Evolutionary conservation across 2,888 invertebrate genomes (phyloP), one percentile per base, ranked within the genome.

Genomic region (Macrophya alboannulata): DNA sequence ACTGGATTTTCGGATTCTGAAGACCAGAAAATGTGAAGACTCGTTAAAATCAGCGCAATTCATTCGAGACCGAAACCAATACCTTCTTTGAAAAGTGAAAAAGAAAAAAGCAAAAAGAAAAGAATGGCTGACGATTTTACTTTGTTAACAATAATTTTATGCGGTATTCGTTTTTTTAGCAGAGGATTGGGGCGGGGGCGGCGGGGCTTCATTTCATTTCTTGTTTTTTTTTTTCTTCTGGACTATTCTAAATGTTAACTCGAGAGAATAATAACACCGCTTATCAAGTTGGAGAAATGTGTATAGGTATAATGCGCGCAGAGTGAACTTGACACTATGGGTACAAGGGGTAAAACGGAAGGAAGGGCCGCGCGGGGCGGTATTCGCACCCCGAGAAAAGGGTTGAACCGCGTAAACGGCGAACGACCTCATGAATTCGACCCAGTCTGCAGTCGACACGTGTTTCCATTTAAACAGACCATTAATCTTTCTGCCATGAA

Each of bases 401-500:
- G 72, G 72, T 74, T 74, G 72, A 74, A 74, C 72, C 72, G 45
- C 21, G 25, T 45, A 45, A 43, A 45, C 72, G 43, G 72, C 43
- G 45, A 25, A 74, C 45, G 72, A 74, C 72, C 72, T 74, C 72
- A 74, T 74, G 72, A 74, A 74, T 74, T 74, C 21, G 72, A 74
- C 72, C 72, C 45, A 74, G 72, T 74, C 72, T 74, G 72, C 72
- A 43, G 72, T 74, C 72, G 72, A 74, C 72, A 74, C 45, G 72
- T 74, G 72, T 74, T 74, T 74, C 72, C 72, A 25, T 74, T 74
- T 40, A 74, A 74, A 74, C 72, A 74, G 45, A 74, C 72, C 72
- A 74, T 74, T 43, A 74, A 74, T 74, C 72, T 45, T 74, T 45
- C 40, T n/a, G n/a, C 9, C 45, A 21, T 74, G n/a, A 37, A 25